Percentiles rank a stretch among this genome's conserved stretches.
Conservation (phyloP, 2,797 vertebrate species). For the Macrochelys suwanniensis region DNA sequence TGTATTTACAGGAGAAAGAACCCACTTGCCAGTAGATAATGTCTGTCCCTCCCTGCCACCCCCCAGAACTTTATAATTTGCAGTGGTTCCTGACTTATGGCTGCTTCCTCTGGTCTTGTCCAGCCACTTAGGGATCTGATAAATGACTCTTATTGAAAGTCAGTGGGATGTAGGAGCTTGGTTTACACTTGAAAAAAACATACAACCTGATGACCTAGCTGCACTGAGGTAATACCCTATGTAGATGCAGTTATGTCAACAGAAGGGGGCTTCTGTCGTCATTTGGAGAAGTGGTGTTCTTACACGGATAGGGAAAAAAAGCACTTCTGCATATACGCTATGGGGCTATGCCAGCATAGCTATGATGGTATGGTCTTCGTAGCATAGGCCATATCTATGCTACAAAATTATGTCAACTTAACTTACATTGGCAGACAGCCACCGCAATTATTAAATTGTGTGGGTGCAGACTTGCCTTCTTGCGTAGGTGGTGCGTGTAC, state of each 20-base stretch:
- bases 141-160: background rate
- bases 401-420: background rate
- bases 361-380: background rate
- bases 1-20: background rate
- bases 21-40: background rate
- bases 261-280: background rate
- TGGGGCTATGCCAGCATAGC: too few species aligned
- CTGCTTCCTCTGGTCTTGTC: background rate
- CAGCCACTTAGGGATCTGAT: background rate
- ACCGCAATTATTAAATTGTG: background rate
- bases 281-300: background rate
- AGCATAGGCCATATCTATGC: background rate
- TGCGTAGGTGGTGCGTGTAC: background rate
- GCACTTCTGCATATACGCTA: background rate
- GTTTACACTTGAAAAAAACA: background rate
- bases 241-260: background rate
- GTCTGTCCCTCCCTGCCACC: fast-evolving
- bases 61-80: background rate
- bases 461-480: background rate
- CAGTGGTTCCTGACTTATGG: background rate
- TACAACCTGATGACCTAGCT: background rate
- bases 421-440: background rate
- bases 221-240: too few species aligned
- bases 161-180: background rate
- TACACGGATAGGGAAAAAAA: background rate